A percentile compares a stretch with the other conserved stretches of the same genome.
Conservation (phyloP, 2,888 invertebrate genomes). For the Ochlodes sylvanus region DNA sequence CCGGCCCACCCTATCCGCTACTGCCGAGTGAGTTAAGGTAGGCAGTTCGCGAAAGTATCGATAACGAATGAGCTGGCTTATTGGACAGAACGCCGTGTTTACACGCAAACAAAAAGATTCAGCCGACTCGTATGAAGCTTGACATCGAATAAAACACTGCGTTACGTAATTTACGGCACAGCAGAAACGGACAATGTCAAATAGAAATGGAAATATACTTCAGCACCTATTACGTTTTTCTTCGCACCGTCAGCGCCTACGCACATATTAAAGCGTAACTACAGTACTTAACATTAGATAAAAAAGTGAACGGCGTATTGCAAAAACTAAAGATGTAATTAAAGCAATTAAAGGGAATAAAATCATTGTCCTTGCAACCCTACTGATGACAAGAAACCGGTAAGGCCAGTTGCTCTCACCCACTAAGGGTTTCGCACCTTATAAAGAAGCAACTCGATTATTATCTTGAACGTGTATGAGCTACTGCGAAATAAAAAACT, state of each 20-base stretch:
- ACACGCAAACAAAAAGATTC: no score
- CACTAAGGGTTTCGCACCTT: conserved; percentile 39
- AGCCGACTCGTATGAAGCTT: background rate
- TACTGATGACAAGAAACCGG: conserved; percentile 32
- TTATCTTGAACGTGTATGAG: conserved; percentile 38
- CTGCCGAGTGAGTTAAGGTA: conserved; percentile 15
- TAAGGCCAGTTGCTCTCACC: conserved; percentile 28
- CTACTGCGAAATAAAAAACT: conserved; percentile 37
- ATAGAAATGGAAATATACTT: no score
- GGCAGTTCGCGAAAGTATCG: conserved; percentile 14
- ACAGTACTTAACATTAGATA: background rate
- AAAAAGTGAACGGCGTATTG: conserved; percentile 2
- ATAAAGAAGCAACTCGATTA: conserved; percentile 39
- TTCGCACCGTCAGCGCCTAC: background rate
- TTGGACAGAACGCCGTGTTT: background rate
- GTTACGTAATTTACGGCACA: background rate
- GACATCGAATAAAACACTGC: background rate
- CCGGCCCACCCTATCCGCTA: conserved; percentile 26
- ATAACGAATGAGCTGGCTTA: background rate
- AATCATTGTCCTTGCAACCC: conserved; percentile 29
- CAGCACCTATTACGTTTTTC: background rate
- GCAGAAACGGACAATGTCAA: background rate
- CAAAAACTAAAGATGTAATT: conserved; percentile 10
- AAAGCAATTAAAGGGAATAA: conserved; percentile 23
- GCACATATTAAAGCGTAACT: background rate